Conservation (phyloP, 37 sponge, comb jelly and placozoan species). For the Cliona cf. orientalis region DNA sequence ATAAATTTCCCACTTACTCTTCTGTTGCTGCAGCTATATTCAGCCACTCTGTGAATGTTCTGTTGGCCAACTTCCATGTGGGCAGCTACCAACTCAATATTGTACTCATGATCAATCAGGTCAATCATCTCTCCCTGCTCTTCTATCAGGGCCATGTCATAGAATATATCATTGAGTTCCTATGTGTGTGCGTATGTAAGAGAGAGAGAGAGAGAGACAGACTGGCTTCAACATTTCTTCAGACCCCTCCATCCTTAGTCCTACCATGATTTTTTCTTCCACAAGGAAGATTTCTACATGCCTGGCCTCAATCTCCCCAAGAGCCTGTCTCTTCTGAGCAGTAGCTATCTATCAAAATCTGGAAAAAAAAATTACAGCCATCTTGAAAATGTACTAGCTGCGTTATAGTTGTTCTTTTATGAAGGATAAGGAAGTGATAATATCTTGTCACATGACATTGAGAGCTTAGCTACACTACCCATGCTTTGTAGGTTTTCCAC, state of each 20-base stretch:
- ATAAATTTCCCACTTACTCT: background rate
- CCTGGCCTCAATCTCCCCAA: constrained; percentile 74
- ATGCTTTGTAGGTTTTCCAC: background rate
- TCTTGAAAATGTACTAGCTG: background rate
- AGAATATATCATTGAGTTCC: constrained; percentile 88
- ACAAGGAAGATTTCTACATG: constrained; percentile 71
- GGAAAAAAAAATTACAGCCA: background rate
- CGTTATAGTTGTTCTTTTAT: background rate
- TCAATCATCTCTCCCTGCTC: constrained; percentile 85
- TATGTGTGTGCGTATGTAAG: too few species aligned
- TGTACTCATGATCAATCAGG: constrained; percentile 68
- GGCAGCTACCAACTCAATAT: constrained; percentile 56
- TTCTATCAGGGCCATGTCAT: constrained; percentile 76
- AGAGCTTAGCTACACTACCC: too few species aligned
- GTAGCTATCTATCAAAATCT: constrained; percentile 6
- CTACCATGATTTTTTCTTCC: constrained; percentile 72
- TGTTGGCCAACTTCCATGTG: constrained; percentile 60
- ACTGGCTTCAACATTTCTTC: background rate
- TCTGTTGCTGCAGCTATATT: background rate
- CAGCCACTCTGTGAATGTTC: constrained; percentile 3
- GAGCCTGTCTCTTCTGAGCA: constrained; percentile 58
- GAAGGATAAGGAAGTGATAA: background rate
- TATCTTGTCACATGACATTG: background rate
- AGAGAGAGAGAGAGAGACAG: background rate
- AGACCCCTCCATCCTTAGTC: too few species aligned